A percentile compares a stretch with the other conserved stretches of the same genome.
Conservation (phyloP, 2,888 invertebrate species). For the Deilephila porcellus region DNA sequence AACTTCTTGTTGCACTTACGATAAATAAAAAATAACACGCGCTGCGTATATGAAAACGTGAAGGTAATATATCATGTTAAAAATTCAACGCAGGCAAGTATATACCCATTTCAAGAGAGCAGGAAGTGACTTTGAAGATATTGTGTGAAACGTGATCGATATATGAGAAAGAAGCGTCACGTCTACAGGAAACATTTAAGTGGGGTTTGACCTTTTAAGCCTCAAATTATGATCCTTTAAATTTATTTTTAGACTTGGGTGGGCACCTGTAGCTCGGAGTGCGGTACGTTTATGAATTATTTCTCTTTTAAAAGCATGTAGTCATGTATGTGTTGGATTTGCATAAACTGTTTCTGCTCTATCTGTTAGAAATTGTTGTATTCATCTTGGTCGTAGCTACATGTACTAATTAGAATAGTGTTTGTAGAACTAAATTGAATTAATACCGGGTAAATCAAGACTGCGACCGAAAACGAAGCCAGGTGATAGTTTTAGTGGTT, state of each 20-base stretch:
- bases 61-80: slow-evolving; percentile 8
- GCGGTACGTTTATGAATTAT: no score
- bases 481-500: no score
- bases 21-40: slow-evolving; percentile 9
- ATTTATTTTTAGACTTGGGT: slow-evolving; percentile 30
- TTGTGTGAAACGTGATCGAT: slow-evolving; percentile 60
- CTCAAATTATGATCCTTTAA: slow-evolving; percentile 31
- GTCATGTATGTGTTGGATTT: no score
- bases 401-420: no score
- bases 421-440: no score
- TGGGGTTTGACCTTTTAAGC: slow-evolving; percentile 59
- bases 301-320: no score
- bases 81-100: slow-evolving; percentile 29
- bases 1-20: not conserved
- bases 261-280: not conserved
- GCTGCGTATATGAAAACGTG: slow-evolving; percentile 3
- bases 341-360: no score
- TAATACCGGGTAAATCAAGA: no score
- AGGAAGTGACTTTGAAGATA: slow-evolving; percentile 43
- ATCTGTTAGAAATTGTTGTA: no score
- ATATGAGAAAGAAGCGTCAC: slow-evolving; percentile 52
- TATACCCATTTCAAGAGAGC: slow-evolving; percentile 27
- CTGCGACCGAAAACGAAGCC: no score
- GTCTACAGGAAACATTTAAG: slow-evolving; percentile 52
- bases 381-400: no score